These are phyloP conservation scores for Tragelaphus imberbis DNA, from an alignment of 2,113 vertebrate species.

Conservation along the genomic window DNA sequence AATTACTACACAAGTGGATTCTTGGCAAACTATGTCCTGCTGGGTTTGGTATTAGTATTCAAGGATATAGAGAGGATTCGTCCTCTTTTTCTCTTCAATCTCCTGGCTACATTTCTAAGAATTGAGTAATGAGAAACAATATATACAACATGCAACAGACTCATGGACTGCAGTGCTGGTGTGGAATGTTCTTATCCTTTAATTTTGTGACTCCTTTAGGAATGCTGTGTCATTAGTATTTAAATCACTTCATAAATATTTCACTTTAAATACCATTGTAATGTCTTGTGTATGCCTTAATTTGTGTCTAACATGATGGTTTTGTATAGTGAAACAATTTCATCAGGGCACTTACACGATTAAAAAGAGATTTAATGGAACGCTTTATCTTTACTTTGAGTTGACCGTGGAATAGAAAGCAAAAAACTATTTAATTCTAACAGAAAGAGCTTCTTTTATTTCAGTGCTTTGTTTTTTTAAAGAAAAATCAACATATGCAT, in stretches of 20 bases:
- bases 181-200: constrained; percentile 72
- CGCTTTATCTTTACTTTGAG: constrained; percentile 79
- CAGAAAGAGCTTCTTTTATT: constrained; percentile 57
- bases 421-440: constrained; percentile 70
- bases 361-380: constrained; percentile 81
- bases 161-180: constrained; percentile 37
- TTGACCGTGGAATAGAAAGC: constrained; percentile 77
- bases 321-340: constrained; percentile 79
- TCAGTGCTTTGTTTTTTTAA: constrained; percentile 39
- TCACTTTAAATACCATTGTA: constrained; percentile 79
- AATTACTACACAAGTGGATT: not conserved
- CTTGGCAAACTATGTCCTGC: not conserved
- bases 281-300: constrained; percentile 76
- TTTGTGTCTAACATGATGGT: constrained; percentile 76
- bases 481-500: constrained; percentile 42
- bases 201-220: constrained; percentile 70
- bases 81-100: not conserved
- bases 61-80: not conserved
- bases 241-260: constrained; percentile 86
- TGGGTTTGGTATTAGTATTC: not conserved
- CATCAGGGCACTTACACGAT: constrained; percentile 80
- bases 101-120: constrained; percentile 15
- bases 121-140: constrained; percentile 53
- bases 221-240: constrained; percentile 81
- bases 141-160: not conserved